These are phyloP conservation scores for Stenchaetothrips biformis DNA, from an alignment of 2,888 invertebrate species.

Conservation along the genomic window DNA sequence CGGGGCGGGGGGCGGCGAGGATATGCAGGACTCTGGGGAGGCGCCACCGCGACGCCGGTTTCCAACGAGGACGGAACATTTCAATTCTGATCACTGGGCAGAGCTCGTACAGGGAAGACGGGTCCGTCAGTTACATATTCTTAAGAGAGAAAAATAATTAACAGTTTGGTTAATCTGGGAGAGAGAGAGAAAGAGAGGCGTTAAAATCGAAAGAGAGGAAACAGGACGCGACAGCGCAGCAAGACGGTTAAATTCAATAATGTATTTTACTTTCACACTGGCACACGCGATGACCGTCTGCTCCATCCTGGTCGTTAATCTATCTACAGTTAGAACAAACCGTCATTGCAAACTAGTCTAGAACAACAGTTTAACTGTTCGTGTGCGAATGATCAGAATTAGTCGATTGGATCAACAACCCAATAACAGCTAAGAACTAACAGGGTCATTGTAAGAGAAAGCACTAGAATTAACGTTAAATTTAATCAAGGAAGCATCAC, in stretches of 20 bases:
- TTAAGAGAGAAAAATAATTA: background rate
- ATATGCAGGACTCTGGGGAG: background rate
- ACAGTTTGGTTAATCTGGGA: background rate
- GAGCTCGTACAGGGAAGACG: background rate
- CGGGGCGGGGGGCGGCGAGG: no score
- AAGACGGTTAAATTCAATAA: background rate
- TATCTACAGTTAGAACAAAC: background rate
- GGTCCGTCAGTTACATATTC: background rate
- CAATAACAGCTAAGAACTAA: conserved; percentile 23
- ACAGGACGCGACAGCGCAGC: background rate
- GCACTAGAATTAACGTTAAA: conserved; percentile 20
- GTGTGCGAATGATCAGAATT: conserved; percentile 16
- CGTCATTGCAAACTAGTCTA: background rate
- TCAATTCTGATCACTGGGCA: conserved; percentile 18
- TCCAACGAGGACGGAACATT: background rate
- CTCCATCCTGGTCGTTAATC: background rate
- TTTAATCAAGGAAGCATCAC: conserved; percentile 9
- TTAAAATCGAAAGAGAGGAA: no score
- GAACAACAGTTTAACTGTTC: background rate
- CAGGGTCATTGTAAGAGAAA: conserved; percentile 6
- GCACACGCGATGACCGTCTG: no score
- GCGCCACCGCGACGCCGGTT: background rate
- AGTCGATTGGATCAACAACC: background rate
- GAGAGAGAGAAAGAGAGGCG: background rate
- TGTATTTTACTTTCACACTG: background rate